Percentiles rank a stretch among this genome's conserved stretches.
These are phyloP conservation scores for Nymphalis io DNA, from an alignment of 1,140 invertebrate species.

Conservation along the genomic window DNA sequence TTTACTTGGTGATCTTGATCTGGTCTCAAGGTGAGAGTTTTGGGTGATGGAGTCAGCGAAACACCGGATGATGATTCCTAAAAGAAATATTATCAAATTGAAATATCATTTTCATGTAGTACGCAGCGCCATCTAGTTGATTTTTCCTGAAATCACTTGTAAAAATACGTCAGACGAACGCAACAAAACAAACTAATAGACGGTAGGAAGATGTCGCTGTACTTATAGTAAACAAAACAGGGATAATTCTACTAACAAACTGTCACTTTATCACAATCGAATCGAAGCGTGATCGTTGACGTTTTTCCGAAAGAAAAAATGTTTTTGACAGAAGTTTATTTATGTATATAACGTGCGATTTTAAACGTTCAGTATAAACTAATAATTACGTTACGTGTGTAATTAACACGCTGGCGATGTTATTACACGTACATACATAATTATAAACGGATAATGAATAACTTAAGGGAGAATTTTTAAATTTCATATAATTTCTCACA, in stretches of 20 bases:
- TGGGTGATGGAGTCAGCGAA: constrained; percentile 6
- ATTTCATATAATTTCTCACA: background rate
- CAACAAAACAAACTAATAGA: too few relatives aligned
- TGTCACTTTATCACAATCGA: too few relatives aligned
- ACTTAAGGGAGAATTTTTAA: background rate
- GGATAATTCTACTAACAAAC: too few relatives aligned
- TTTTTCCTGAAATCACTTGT: too few relatives aligned
- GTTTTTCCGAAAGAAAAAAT: too few relatives aligned
- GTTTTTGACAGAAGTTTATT: constrained; percentile 14
- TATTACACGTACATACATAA: background rate
- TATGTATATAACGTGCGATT: constrained; percentile 3
- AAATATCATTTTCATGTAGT: background rate
- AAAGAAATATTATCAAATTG: background rate
- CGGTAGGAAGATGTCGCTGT: too few relatives aligned
- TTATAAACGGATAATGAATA: background rate
- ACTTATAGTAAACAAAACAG: too few relatives aligned
- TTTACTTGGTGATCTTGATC: constrained; percentile 45
- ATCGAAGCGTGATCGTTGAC: too few relatives aligned
- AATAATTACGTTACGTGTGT: constrained; percentile 18
- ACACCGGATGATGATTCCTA: constrained; percentile 14
- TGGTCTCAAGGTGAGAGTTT: constrained; percentile 28
- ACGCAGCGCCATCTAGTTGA: background rate
- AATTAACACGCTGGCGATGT: constrained; percentile 7
- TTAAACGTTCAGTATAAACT: constrained; percentile 1
- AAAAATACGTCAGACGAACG: too few relatives aligned